Evolutionary conservation across 2,113 vertebrate genomes (phyloP), one percentile per base, ranked within the genome.

Genomic region (Triplophysa tibetana): DNA sequence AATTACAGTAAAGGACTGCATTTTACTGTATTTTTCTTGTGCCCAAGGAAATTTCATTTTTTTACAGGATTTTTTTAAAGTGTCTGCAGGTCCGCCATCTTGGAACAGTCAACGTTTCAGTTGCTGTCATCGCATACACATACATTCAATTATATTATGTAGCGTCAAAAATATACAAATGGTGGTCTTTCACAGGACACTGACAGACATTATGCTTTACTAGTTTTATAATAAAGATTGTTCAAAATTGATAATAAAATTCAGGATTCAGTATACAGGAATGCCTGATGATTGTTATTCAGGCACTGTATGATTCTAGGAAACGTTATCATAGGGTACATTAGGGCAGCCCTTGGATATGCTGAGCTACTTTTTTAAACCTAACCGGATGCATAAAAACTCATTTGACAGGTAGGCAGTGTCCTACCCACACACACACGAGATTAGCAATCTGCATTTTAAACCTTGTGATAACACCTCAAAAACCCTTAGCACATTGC

Each of bases 231-330:
- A 3, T 50, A 50, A 48, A 11, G 21, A 17, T 48, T 67, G 26
- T 12, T 45, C 43, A 69, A 8, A 68, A 41, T 69, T 33, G 45
- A 70, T 29, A n/a, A 19, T 70, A 52, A 70, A 70, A 24, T n/a
- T 2, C 19, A 66, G 19, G 64, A 66, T 11, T 65, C 8, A 21
- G 38, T 10, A 54, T 7, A 38, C 6, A 38, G 33, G 4, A 38
- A 38, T 7, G 33, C 33, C 33, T 38, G 33, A 58, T 67, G 43
- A 67, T 33, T 77, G 17, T 66, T 66, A 52, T 16, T 38, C 75
- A 50, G 29, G 12, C 24, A 0, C 17, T 72, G 66, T 24, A 23
- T 41, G 38, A 21, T 67, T 43, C 38, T 45, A 43, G 33, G 12
- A 48, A 68, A 68, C 12, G 23, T 68, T 21, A 48, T 48, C 1